Evolutionary conservation across 2,113 vertebrate species (phyloP).

Genomic region (Raja brachyura): DNA sequence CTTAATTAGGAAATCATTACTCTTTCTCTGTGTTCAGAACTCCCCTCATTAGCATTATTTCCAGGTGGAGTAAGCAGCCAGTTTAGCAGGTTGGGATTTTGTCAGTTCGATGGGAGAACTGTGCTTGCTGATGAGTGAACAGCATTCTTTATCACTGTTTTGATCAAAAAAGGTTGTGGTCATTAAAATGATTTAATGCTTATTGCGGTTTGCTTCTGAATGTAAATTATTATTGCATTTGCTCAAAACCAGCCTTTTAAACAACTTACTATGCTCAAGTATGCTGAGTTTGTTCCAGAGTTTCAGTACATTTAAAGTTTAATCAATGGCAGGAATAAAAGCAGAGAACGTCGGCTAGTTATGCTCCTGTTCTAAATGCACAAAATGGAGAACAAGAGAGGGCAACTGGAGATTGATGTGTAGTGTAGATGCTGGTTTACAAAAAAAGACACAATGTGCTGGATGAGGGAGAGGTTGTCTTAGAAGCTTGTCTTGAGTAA

Average conservation of each 20-base stretch:
- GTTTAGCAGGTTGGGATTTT: neutral
- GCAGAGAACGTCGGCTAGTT: neutral
- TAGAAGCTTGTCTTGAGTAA: no score
- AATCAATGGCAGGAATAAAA: neutral
- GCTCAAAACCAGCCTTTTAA: neutral
- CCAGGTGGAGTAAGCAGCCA: neutral
- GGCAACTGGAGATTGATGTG: neutral
- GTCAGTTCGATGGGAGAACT: neutral
- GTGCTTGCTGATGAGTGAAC: no score
- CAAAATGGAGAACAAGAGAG: neutral
- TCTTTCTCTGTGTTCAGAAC: neutral
- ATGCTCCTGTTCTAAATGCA: neutral
- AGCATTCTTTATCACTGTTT: neutral
- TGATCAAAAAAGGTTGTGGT: neutral
- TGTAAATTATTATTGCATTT: neutral
- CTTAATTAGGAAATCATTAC: constrained; percentile 32
- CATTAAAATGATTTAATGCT: neutral
- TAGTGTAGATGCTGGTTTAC: no score
- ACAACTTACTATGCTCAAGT: neutral
- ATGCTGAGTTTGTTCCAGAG: neutral
- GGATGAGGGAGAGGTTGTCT: no score
- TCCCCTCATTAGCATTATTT: neutral
- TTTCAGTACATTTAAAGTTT: neutral
- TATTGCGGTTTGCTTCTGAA: neutral
- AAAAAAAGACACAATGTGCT: no score